A percentile compares a stretch with the other conserved stretches of the same genome.
These are phyloP conservation scores for Hypsopygia costalis DNA, from an alignment of 2,888 invertebrate genomes.

Conservation along the genomic window DNA sequence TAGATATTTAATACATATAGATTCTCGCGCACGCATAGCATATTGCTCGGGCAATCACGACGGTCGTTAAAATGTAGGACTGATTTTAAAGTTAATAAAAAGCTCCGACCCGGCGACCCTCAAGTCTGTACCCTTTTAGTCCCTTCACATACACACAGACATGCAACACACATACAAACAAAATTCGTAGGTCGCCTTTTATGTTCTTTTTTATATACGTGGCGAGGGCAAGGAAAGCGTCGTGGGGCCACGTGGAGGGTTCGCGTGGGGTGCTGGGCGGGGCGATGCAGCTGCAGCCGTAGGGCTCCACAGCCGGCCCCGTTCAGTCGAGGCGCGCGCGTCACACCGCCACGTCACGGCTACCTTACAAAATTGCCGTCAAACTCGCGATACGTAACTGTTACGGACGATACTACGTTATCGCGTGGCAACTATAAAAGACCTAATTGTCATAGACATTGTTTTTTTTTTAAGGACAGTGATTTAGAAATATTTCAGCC, in stretches of 20 bases:
- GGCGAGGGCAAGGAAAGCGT: slow-evolving; percentile 57
- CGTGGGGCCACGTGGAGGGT: slow-evolving; percentile 62
- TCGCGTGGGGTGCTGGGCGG: slow-evolving; percentile 70
- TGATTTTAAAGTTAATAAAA: slow-evolving; percentile 45
- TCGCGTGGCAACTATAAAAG: slow-evolving; percentile 7
- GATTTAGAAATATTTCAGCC: slow-evolving; percentile 19
- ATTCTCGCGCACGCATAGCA: no score
- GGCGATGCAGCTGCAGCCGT: slow-evolving; percentile 66
- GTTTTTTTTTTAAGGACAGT: slow-evolving; percentile 21
- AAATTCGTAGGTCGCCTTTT: slow-evolving; percentile 43
- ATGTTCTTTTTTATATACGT: slow-evolving; percentile 61
- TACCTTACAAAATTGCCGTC: slow-evolving; percentile 33
- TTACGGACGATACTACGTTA: neutral
- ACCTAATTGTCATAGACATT: slow-evolving; percentile 15
- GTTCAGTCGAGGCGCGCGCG: slow-evolving; percentile 67
- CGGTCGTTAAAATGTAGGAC: slow-evolving; percentile 39
- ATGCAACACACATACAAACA: slow-evolving; percentile 32
- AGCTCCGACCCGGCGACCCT: slow-evolving; percentile 39
- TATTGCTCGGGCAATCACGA: neutral
- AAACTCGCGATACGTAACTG: slow-evolving; percentile 27
- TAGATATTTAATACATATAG: no score
- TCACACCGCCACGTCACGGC: slow-evolving; percentile 58
- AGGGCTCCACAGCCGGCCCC: slow-evolving; percentile 49
- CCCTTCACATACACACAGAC: slow-evolving; percentile 44
- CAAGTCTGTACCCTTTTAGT: slow-evolving; percentile 41